Percentiles rank a stretch among this genome's conserved stretches.
Evolutionary conservation across 2,888 invertebrate species (phyloP).

Genomic region (Cyclophora punctaria): DNA sequence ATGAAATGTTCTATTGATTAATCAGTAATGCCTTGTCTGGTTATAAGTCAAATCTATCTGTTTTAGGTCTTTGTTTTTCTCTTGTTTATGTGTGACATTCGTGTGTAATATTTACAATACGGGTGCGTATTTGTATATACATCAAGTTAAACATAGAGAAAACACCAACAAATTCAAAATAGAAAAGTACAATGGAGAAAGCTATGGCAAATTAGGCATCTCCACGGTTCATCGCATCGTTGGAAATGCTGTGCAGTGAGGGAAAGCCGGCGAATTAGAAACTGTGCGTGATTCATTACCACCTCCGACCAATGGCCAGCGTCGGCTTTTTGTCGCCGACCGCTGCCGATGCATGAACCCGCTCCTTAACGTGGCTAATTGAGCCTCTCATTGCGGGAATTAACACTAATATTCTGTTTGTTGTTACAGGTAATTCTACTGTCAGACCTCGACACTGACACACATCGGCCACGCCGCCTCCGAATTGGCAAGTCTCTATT

Average conservation of each 20-base stretch:
- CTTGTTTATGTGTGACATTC: too few relatives aligned
- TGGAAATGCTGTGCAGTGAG: slow-evolving; percentile 26
- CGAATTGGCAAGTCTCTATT: too few relatives aligned
- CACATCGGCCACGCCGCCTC: background rate
- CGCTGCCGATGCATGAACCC: background rate
- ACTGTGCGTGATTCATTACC: slow-evolving; percentile 26
- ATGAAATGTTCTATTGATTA: too few relatives aligned
- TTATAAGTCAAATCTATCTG: too few relatives aligned
- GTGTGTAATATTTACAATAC: too few relatives aligned
- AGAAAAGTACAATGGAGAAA: slow-evolving; percentile 37
- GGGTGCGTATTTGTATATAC: too few relatives aligned
- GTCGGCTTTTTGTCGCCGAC: background rate
- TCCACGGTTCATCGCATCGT: slow-evolving; percentile 38
- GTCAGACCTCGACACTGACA: background rate
- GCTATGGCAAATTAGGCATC: slow-evolving; percentile 38
- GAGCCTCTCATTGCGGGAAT: background rate
- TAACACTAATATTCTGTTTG: background rate
- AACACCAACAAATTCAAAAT: slow-evolving; percentile 11
- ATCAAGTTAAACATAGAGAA: slow-evolving; percentile 1
- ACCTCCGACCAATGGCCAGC: background rate
- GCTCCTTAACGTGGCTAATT: background rate
- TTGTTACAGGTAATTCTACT: background rate
- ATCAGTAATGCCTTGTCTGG: too few relatives aligned
- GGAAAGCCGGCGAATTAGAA: slow-evolving; percentile 44
- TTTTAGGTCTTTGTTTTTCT: too few relatives aligned